phyloP scores from a whole-genome alignment of 2,888 invertebrate genomes.

The Mythimna loreyi region DNA sequence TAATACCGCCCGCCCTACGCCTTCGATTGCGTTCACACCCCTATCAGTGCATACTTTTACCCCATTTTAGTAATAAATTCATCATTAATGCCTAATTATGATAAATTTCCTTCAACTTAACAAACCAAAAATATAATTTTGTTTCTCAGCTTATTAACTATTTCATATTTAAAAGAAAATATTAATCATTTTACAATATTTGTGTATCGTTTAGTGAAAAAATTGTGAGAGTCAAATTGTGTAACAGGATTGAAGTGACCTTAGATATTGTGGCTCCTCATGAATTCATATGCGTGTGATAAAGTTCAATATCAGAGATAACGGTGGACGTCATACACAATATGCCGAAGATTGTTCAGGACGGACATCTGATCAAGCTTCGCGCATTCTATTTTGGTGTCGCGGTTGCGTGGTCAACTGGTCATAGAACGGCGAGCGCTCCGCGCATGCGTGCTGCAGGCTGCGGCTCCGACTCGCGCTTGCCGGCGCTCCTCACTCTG shows the following conservation, averaged over 20 bases:
- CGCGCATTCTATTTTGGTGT: slow-evolving; percentile 79
- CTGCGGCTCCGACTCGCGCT: slow-evolving; percentile 63
- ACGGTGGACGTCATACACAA: slow-evolving; percentile 50
- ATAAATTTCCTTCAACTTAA: slow-evolving; percentile 3
- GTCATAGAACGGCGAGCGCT: slow-evolving; percentile 49
- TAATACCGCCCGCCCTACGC: slow-evolving; percentile 84
- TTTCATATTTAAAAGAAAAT: neutral
- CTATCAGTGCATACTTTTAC: slow-evolving; percentile 45
- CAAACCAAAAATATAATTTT: slow-evolving; percentile 3
- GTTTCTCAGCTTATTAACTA: slow-evolving; percentile 40
- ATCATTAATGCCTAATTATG: slow-evolving; percentile 2
- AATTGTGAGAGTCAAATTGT: neutral
- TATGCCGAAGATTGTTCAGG: slow-evolving; percentile 54
- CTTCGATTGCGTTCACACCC: slow-evolving; percentile 72
- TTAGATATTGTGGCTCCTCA: slow-evolving; percentile 49
- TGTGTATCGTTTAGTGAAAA: neutral
- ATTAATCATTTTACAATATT: neutral
- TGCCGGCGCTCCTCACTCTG: slow-evolving; percentile 66
- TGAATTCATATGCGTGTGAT: slow-evolving; percentile 53
- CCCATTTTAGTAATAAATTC: slow-evolving; percentile 17
- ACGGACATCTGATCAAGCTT: slow-evolving; percentile 67
- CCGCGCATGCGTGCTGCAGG: slow-evolving; percentile 62
- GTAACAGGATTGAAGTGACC: slow-evolving; percentile 35
- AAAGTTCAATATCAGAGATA: slow-evolving; percentile 69
- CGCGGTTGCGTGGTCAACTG: slow-evolving; percentile 66